Base-by-base conservation (phyloP, 1,140 invertebrate genomes). In the Zaprionus taronus region DNA sequence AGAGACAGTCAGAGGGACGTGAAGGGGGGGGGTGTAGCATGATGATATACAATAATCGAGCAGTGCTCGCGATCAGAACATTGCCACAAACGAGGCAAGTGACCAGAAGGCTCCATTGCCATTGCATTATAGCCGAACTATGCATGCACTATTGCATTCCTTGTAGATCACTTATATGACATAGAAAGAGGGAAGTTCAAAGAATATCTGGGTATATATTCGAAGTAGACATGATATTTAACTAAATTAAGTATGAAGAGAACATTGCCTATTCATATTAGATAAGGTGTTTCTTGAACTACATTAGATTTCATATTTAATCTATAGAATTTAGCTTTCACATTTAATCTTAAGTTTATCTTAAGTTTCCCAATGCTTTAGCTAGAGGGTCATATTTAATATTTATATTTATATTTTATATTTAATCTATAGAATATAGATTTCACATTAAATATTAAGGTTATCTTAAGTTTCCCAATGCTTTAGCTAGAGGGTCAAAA, bases 1-100 rank as follows among this genome's bases (percentile, higher is more conserved):
- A 36, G 28, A 1, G 31, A 36, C 17, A 51, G 12, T 15, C n/a
- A 44, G 11, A 31, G 17, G 9, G 14, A 47, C 38, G n/a, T 7
- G n/a, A 2, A 9, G 0, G 15, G 41, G 15, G 41, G n/a, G 49
- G 53, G 47, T 49, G 53, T 53, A 67, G 68, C 81, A 87, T 87
- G 85, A 89, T 89, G 85, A 89, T 89, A 87, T 87, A 87, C 84
- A 87, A 87, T 87, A 87, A 87, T 87, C 84, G 84, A 80, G 72
- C 84, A 83, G 55, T 72, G 70, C 64, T 77, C 63, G 82, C 64
- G 72, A 80, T 80, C 77, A 87, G 83, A 89, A 89, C 83, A 86
- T 83, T 83, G 80, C 83, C 77, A 74, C 74, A 82, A 77, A 83
- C 83, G 80, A 80, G 57, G 63, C 82, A 44, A 66, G 57, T 75